These are phyloP conservation scores for Craniophora ligustri DNA, from an alignment of 2,888 invertebrate genomes.

Conservation along the genomic window DNA sequence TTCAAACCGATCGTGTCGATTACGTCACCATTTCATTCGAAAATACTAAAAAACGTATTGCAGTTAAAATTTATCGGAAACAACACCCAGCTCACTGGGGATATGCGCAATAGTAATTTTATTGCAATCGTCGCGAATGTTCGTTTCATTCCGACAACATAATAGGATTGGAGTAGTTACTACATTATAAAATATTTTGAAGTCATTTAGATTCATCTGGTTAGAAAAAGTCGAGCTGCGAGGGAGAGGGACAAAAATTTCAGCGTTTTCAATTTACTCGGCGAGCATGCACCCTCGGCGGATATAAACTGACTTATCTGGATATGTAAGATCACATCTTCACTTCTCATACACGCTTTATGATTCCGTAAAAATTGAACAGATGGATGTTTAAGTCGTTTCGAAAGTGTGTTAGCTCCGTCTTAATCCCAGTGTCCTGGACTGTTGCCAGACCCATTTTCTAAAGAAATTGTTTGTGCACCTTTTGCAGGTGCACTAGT, in stretches of 20 bases:
- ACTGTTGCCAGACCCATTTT: conserved; percentile 27
- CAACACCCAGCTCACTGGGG: conserved; percentile 30
- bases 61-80: conserved; percentile 31
- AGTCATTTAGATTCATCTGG: conserved; percentile 27
- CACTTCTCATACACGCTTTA: conserved; percentile 51
- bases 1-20: not conserved
- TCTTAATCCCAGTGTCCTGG: conserved; percentile 32
- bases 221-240: conserved; percentile 13
- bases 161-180: conserved; percentile 31
- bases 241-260: conserved; percentile 31
- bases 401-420: conserved; percentile 25
- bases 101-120: conserved; percentile 35
- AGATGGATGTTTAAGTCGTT: conserved; percentile 33
- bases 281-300: conserved; percentile 53
- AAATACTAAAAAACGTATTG: conserved; percentile 18
- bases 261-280: conserved; percentile 60
- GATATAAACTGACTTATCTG: conserved; percentile 60
- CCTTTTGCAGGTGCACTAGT: conserved; percentile 28
- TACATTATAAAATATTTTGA: conserved; percentile 39
- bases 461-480: conserved; percentile 29
- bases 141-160: conserved; percentile 21
- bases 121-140: conserved; percentile 31
- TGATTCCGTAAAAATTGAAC: conserved; percentile 47
- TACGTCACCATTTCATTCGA: not conserved
- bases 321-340: conserved; percentile 55